Evolutionary conservation across 2,113 vertebrate species (phyloP), one percentile per base, ranked within the genome.

Genomic region (Erinaceus europaeus): DNA sequence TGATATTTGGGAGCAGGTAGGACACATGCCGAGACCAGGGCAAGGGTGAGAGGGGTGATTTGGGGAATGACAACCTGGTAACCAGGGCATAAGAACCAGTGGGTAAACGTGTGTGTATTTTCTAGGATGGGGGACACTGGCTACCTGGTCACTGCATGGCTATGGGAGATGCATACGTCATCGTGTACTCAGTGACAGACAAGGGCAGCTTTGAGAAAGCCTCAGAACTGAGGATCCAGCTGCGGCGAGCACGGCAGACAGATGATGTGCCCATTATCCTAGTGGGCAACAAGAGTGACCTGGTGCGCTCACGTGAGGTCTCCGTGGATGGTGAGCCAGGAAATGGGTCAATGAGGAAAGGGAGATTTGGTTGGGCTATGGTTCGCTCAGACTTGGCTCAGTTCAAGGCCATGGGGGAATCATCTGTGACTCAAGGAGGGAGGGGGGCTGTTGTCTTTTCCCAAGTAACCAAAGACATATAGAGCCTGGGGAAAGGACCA

Each of bases 201-300:
- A 99, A 99, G 94, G 98, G 98, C 21, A 99, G 99, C 95, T 99
- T 99, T 5, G 99, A 99, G 96, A 99, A 99, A 90, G 99, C 99
- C 6, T 99, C 99, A 1, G 99, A 99, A 94, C 97, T 99, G 62
- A 97, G 99, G 59, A 99, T 99, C 84, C 99, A 99, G 97, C 97
- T 99, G 74, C 98, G 99, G 94, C 97, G 99, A 73, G 98, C 98
- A 59, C 97, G 99, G 29, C 99, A 99, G 96, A 97, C 98, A 0
- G 99, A 99, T 36, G 98, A 99, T 48, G 99, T 99, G 95, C 99
- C 99, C 93, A 99, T 99, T 79, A 99, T 99, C 96, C 98, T 99
- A 0, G 99, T 99, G 94, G 99, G 99, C 93, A 99, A 99, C 95
- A 99, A 99, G 95, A 99, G 98, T 0, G 99, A 99, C 96, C 96